phyloP scores from a whole-genome alignment of 2,888 invertebrate genomes.

The Nomada goodeniana region DNA sequence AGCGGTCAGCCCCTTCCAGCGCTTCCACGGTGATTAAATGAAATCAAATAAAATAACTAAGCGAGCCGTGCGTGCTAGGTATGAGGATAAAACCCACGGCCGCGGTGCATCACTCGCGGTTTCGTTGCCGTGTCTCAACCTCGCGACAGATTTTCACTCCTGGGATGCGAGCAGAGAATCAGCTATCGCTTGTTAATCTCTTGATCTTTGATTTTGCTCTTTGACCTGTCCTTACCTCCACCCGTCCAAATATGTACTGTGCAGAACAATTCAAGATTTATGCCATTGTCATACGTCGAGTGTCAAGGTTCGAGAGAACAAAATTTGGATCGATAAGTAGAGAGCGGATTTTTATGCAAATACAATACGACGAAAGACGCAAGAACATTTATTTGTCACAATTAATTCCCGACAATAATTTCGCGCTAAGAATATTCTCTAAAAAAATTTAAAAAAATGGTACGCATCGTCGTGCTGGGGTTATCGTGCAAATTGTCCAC shows the following conservation, averaged over 20 bases:
- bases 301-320: no score
- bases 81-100: constrained; percentile 16
- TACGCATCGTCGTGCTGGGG: background rate
- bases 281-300: no score
- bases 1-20: constrained; percentile 38
- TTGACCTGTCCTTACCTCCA: background rate
- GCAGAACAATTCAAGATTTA: background rate
- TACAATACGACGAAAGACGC: no score
- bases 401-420: no score
- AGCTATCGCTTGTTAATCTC: background rate
- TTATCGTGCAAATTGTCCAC: background rate
- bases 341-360: no score
- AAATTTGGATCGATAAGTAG: no score
- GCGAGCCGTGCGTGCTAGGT: constrained; percentile 39
- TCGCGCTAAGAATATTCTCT: no score
- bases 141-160: background rate
- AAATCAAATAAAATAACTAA: constrained; percentile 66
- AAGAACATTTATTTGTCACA: no score
- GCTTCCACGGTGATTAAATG: constrained; percentile 62
- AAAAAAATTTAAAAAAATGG: no score
- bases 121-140: constrained; percentile 23
- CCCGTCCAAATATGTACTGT: background rate
- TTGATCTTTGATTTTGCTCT: background rate
- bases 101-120: constrained; percentile 28
- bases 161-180: background rate